Evolutionary conservation across 2,888 invertebrate genomes (phyloP).

Genomic region (Volucella inflata): DNA sequence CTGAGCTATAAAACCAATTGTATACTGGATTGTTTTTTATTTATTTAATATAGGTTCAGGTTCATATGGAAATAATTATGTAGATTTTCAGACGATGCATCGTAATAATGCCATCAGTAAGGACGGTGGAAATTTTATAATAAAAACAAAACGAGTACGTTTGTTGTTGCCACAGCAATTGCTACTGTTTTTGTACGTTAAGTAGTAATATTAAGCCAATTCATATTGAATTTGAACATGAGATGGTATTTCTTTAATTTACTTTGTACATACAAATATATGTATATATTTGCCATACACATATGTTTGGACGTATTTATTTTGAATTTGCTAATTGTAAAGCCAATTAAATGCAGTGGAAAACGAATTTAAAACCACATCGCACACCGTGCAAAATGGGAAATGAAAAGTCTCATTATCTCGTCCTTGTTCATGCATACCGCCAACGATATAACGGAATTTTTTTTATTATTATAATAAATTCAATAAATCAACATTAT

Average conservation of each 20-base stretch:
- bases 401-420: slow-evolving; percentile 34
- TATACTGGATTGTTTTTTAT: background rate
- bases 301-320: slow-evolving; percentile 54
- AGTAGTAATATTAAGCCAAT: slow-evolving; percentile 36
- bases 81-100: slow-evolving; percentile 49
- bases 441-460: slow-evolving; percentile 22
- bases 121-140: slow-evolving; percentile 24
- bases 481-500: slow-evolving; percentile 63
- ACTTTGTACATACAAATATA: background rate
- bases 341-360: slow-evolving; percentile 62
- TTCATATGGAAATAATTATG: slow-evolving; percentile 39
- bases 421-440: background rate
- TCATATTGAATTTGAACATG: background rate
- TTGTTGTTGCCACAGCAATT: slow-evolving; percentile 62
- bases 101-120: slow-evolving; percentile 15
- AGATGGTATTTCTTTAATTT: slow-evolving; percentile 18
- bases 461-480: slow-evolving; percentile 41
- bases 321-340: slow-evolving; percentile 71
- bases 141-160: slow-evolving; percentile 13
- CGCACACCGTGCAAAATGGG: slow-evolving; percentile 2
- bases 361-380: background rate
- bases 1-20: slow-evolving; percentile 1
- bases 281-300: slow-evolving; percentile 29
- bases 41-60: slow-evolving; percentile 6
- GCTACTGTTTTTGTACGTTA: slow-evolving; percentile 32